Evolutionary conservation across 2,888 invertebrate genomes (phyloP).

Genomic region (Melolontha melolontha): DNA sequence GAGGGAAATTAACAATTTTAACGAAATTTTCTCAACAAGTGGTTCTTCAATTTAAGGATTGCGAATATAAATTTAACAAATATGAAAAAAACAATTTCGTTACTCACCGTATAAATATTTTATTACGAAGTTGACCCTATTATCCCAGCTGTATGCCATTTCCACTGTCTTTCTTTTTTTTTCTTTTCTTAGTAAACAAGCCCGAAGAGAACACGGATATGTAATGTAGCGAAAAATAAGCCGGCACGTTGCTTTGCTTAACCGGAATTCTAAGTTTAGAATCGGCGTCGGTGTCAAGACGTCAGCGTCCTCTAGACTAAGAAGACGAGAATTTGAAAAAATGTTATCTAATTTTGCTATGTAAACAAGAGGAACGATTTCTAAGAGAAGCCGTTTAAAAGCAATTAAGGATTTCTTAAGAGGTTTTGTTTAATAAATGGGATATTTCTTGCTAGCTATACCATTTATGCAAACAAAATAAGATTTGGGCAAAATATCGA

Average conservation of each 20-base stretch:
- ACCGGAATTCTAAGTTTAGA: conserved; percentile 49
- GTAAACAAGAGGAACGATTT: no score
- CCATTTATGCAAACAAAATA: no score
- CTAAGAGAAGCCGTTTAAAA: no score
- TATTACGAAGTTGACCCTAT: conserved; percentile 84
- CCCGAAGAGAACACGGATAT: conserved; percentile 20
- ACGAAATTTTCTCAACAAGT: background rate
- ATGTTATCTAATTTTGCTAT: no score
- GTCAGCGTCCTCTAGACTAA: conserved; percentile 42
- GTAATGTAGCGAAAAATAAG: conserved; percentile 44
- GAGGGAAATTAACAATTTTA: background rate
- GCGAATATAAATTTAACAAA: no score
- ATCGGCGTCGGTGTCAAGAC: conserved; percentile 47
- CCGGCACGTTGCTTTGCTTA: conserved; percentile 39
- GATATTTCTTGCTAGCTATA: no score
- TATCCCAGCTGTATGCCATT: conserved; percentile 89
- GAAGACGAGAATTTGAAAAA: conserved; percentile 1
- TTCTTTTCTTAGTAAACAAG: conserved; percentile 7
- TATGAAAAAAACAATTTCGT: background rate
- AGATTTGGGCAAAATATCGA: no score
- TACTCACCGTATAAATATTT: conserved; percentile 84
- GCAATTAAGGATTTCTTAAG: no score
- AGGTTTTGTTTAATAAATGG: no score
- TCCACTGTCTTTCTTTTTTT: conserved; percentile 11
- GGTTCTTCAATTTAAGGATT: background rate